A percentile compares a stretch with the other conserved stretches of the same genome.
Evolutionary conservation across 2,888 invertebrate genomes (phyloP).

Genomic region (Embidobia sp.): DNA sequence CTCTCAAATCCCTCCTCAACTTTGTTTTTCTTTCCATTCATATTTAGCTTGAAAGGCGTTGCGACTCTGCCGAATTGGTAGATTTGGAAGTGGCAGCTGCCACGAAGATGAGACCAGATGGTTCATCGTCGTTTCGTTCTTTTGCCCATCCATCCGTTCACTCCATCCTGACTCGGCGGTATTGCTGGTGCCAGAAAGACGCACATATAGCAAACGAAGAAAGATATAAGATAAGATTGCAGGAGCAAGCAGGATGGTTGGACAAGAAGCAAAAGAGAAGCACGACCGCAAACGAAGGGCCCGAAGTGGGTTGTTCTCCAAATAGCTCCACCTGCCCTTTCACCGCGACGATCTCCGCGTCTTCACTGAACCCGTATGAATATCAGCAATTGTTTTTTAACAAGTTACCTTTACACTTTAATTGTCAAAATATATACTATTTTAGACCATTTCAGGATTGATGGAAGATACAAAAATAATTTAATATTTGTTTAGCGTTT

Average conservation of each 20-base stretch:
- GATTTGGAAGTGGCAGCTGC: conserved; percentile 56
- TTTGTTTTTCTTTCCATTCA: conserved; percentile 50
- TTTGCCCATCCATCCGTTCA: conserved; percentile 61
- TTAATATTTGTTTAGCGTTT: no score
- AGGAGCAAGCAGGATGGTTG: conserved; percentile 32
- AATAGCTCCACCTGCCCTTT: conserved; percentile 78
- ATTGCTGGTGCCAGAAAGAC: conserved; percentile 49
- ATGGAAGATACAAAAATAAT: no score
- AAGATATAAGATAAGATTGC: conserved; percentile 36
- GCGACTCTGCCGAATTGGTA: conserved; percentile 43
- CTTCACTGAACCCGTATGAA: conserved; percentile 48
- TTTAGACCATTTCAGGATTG: no score
- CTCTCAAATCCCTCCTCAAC: conserved; percentile 25
- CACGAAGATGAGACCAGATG: conserved; percentile 62
- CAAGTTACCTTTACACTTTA: conserved; percentile 8
- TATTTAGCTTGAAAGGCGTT: conserved; percentile 55
- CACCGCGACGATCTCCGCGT: conserved; percentile 55
- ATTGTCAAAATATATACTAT: conserved; percentile 18
- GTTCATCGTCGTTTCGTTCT: conserved; percentile 53
- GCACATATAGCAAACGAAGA: conserved; percentile 33
- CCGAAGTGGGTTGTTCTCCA: conserved; percentile 78
- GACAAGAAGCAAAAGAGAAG: conserved; percentile 56
- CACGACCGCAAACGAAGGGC: conserved; percentile 60
- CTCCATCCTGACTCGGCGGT: conserved; percentile 42
- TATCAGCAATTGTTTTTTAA: conserved; percentile 44